Evolutionary conservation across 2,888 invertebrate genomes (phyloP).

Genomic region (Plebejus melissa): DNA sequence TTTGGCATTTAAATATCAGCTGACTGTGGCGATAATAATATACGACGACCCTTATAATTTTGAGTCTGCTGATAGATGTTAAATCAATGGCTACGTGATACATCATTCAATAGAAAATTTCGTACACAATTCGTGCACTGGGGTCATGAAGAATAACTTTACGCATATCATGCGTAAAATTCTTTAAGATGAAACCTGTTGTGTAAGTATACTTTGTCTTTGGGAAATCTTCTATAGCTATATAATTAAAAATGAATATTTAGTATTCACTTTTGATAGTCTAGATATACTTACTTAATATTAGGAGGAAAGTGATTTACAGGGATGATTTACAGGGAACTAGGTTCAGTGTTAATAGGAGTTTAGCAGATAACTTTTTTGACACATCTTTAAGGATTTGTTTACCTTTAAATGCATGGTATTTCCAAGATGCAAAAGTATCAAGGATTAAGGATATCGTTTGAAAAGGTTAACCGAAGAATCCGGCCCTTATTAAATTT

Average conservation of each 20-base stretch:
- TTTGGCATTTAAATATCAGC: slow-evolving; percentile 34
- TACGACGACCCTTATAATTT: neutral
- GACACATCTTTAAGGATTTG: too few relatives aligned
- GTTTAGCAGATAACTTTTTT: too few relatives aligned
- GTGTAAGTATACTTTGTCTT: neutral
- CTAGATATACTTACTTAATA: too few relatives aligned
- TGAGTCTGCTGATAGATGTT: slow-evolving; percentile 13
- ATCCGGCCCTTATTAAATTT: too few relatives aligned
- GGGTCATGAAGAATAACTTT: neutral
- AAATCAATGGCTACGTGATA: slow-evolving; percentile 11
- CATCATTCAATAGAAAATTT: neutral
- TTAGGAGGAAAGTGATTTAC: too few relatives aligned
- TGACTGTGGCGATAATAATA: slow-evolving; percentile 25
- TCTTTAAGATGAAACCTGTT: neutral
- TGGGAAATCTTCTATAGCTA: neutral
- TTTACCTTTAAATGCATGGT: too few relatives aligned
- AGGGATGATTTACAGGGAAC: too few relatives aligned
- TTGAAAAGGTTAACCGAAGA: too few relatives aligned
- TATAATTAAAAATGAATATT: neutral
- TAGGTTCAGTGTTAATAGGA: too few relatives aligned
- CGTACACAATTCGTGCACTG: neutral
- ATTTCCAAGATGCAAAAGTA: too few relatives aligned
- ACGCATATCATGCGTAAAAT: neutral
- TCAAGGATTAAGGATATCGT: too few relatives aligned
- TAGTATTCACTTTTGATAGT: too few relatives aligned